These are phyloP conservation scores for Saxidomus purpurata DNA, from an alignment of 1,140 invertebrate genomes.

Conservation along the genomic window DNA sequence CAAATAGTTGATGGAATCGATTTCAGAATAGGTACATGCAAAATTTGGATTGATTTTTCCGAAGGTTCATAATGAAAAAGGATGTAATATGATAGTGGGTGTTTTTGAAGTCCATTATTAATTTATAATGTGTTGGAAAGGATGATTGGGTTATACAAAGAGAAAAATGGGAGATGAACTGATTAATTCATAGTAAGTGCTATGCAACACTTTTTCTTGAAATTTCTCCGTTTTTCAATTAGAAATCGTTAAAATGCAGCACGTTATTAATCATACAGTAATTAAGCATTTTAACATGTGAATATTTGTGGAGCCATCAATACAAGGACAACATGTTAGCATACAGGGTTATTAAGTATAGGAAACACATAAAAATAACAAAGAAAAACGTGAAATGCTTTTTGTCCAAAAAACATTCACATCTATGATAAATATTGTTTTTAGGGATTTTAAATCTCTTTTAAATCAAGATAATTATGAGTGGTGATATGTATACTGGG, in stretches of 20 bases:
- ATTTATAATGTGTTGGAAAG: slow-evolving; percentile 38
- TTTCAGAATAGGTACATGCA: slow-evolving; percentile 58
- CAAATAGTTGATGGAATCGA: slow-evolving; percentile 58
- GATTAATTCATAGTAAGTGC: slow-evolving; percentile 46
- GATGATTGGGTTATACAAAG: neutral
- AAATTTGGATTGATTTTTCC: slow-evolving; percentile 61
- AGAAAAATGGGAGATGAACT: slow-evolving; percentile 29
- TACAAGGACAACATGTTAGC: neutral
- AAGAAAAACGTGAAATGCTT: neutral
- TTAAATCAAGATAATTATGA: too few relatives aligned
- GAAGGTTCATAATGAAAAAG: slow-evolving; percentile 54
- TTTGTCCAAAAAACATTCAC: neutral
- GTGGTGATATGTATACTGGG: too few relatives aligned
- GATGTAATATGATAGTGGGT: slow-evolving; percentile 57
- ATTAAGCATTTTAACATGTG: slow-evolving; percentile 49
- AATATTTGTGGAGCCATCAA: slow-evolving; percentile 36
- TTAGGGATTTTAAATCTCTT: too few relatives aligned
- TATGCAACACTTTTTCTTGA: slow-evolving; percentile 32
- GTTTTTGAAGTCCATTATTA: slow-evolving; percentile 53
- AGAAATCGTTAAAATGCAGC: slow-evolving; percentile 19
- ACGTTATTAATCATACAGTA: slow-evolving; percentile 33
- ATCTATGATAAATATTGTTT: neutral
- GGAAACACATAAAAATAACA: neutral
- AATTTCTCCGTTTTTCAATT: slow-evolving; percentile 20
- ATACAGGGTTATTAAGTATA: slow-evolving; percentile 11